A percentile compares a stretch with the other conserved stretches of the same genome.
Evolutionary conservation across 2,888 invertebrate genomes (phyloP).

Genomic region (Agrotis exclamationis): DNA sequence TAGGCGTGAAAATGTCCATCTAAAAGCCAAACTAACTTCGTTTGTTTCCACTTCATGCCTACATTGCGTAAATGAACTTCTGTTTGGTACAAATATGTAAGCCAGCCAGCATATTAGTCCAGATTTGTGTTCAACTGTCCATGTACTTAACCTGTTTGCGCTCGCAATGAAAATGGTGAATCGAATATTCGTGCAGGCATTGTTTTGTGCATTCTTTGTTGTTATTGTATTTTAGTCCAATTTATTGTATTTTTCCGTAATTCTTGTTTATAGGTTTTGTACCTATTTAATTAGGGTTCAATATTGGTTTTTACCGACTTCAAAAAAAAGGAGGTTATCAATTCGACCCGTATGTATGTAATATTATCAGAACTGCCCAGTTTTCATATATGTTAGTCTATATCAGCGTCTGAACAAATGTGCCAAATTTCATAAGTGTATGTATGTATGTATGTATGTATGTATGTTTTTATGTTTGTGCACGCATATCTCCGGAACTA

Average conservation of each 20-base stretch:
- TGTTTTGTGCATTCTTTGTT: not conserved
- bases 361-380: too few species aligned
- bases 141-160: slow-evolving; percentile 1
- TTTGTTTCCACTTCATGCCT: not conserved
- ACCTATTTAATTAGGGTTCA: not conserved
- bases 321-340: too few species aligned
- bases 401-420: too few species aligned
- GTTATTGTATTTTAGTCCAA: not conserved
- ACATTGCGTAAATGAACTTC: not conserved
- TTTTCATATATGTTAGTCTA: too few species aligned
- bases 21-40: not conserved
- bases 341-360: too few species aligned
- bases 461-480: too few species aligned
- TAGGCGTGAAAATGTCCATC: not conserved
- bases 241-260: not conserved
- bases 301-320: too few species aligned
- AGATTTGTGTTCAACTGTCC: not conserved
- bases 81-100: slow-evolving; percentile 3
- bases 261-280: not conserved
- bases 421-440: too few species aligned
- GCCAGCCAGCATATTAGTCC: not conserved
- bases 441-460: too few species aligned
- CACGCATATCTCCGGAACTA: too few species aligned
- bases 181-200: not conserved
- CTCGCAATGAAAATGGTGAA: not conserved